A percentile compares a stretch with the other conserved stretches of the same genome.
phyloP scores from a whole-genome alignment of 2,888 invertebrate species.

The Arenicola marina region DNA sequence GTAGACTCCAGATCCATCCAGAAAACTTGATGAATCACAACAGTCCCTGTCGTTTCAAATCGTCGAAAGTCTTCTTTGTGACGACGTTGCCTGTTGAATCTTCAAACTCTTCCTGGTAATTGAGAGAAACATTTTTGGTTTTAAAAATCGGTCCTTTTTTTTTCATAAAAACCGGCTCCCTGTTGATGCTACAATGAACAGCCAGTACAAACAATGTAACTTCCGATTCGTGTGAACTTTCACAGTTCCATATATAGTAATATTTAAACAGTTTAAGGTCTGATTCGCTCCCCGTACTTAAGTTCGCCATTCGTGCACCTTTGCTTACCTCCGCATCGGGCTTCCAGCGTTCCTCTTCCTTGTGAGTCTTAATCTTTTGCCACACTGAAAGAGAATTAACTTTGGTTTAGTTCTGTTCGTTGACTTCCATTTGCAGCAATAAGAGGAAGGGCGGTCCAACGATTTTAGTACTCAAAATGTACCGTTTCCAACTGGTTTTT shows the following conservation, averaged over 20 bases:
- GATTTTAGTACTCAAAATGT: too few relatives aligned
- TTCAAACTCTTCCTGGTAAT: conserved; percentile 93
- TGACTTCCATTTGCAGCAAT: too few relatives aligned
- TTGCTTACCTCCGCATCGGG: conserved; percentile 71
- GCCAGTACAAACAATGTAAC: neutral
- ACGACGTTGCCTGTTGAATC: conserved; percentile 99
- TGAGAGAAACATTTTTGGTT: neutral
- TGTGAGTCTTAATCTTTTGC: conserved; percentile 95
- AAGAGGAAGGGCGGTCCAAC: too few relatives aligned
- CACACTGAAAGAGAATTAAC: conserved; percentile 77
- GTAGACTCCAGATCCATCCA: too few relatives aligned
- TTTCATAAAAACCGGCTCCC: neutral
- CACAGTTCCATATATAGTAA: neutral
- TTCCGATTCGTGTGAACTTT: neutral
- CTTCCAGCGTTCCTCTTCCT: conserved; percentile 93
- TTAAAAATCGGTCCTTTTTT: neutral
- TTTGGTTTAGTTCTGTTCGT: too few relatives aligned
- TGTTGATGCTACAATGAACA: neutral
- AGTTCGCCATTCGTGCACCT: neutral
- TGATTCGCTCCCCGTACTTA: neutral
- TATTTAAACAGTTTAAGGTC: neutral
- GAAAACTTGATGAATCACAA: too few relatives aligned
- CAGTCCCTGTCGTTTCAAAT: conserved; percentile 96
- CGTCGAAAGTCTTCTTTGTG: conserved; percentile 96
- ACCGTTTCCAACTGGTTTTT: too few relatives aligned